Evolutionary conservation across 2,113 vertebrate species (phyloP).

Genomic region (Diadophis punctatus): DNA sequence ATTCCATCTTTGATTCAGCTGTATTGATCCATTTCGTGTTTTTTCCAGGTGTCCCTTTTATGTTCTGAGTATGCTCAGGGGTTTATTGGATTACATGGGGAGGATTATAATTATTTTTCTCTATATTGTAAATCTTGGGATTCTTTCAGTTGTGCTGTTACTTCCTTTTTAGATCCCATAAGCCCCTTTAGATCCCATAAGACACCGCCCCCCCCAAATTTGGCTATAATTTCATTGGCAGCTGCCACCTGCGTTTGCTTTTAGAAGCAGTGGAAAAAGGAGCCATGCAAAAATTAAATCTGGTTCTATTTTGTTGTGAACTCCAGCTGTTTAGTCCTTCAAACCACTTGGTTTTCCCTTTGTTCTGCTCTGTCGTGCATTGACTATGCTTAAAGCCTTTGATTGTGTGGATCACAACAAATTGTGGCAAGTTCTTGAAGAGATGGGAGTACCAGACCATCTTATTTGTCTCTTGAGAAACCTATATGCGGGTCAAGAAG

Average conservation of each 20-base stretch:
- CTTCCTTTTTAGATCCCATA: not conserved
- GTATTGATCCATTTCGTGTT: not conserved
- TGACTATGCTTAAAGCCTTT: no score
- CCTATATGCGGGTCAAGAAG: no score
- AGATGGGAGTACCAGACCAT: no score
- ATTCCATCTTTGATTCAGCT: not conserved
- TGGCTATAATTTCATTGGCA: not conserved
- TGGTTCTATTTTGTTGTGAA: not conserved
- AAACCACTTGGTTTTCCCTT: not conserved
- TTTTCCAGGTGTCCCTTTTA: not conserved
- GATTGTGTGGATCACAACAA: no score
- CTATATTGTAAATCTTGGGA: not conserved
- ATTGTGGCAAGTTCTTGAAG: no score
- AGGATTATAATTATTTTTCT: not conserved
- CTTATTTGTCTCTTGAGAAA: no score
- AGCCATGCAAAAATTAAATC: not conserved
- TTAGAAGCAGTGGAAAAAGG: not conserved
- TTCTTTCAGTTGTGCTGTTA: not conserved
- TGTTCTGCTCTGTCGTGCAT: not conserved
- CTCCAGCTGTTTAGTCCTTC: not conserved
- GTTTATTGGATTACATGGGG: not conserved
- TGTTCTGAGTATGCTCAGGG: not conserved
- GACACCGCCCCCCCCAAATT: fast-evolving
- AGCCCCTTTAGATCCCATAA: not conserved
- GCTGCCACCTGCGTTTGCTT: not conserved